A percentile compares a stretch with the other conserved stretches of the same genome.
Conservation (phyloP, 2,797 vertebrate genomes). For the Sebastes jordani region DNA sequence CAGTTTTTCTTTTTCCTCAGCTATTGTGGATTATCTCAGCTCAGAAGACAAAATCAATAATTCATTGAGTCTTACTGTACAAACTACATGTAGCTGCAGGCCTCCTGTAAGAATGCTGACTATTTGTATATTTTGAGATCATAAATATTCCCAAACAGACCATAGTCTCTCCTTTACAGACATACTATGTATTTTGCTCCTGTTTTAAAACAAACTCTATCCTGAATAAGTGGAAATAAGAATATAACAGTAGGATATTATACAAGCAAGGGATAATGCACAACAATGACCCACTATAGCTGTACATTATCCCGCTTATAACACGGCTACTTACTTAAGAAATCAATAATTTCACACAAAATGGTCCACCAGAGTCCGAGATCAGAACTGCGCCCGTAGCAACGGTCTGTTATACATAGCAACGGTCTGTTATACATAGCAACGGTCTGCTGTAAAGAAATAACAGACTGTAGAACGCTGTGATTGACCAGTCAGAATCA, state of each 20-base stretch:
- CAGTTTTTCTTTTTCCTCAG: background rate
- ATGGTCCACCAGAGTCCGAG: too few relatives aligned
- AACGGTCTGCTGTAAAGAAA: too few relatives aligned
- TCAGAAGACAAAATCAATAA: slow-evolving; percentile 21
- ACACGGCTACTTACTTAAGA: too few relatives aligned
- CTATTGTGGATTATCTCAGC: slow-evolving; percentile 17
- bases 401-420: too few relatives aligned
- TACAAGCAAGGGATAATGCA: too few relatives aligned
- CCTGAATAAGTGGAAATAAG: background rate
- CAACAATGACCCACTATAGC: too few relatives aligned
- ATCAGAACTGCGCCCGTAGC: too few relatives aligned
- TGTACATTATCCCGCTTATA: too few relatives aligned
- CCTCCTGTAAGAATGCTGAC: background rate
- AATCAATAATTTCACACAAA: too few relatives aligned
- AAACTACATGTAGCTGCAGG: background rate
- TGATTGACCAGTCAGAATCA: too few relatives aligned
- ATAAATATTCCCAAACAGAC: background rate
- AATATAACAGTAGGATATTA: background rate
- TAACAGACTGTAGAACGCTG: too few relatives aligned
- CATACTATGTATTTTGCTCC: background rate
- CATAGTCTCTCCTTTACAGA: background rate
- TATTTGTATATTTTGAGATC: background rate
- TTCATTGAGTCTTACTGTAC: background rate
- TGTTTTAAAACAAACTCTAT: background rate
- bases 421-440: too few relatives aligned